phyloP scores from a whole-genome alignment of 2,797 vertebrate species.

The Rhabdomys pumilio region DNA sequence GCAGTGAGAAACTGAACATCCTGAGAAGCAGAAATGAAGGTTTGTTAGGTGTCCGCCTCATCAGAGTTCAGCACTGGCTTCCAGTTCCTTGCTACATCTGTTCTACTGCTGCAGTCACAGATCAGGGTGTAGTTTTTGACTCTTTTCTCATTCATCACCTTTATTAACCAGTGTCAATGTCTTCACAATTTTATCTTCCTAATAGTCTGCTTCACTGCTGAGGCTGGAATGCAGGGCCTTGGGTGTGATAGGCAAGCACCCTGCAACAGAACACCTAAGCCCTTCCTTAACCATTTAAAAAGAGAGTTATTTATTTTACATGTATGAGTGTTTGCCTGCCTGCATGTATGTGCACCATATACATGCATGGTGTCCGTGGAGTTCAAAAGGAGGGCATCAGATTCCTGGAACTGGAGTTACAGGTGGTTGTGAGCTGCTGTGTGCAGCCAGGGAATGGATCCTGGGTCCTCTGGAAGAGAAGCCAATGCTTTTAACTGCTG shows the following conservation, averaged over 20 bases:
- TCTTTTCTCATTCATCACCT: not conserved
- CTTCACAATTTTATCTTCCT: constrained; percentile 30
- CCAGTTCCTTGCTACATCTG: not conserved
- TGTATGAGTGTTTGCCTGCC: not conserved
- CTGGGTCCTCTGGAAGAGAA: not conserved
- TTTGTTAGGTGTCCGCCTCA: not conserved
- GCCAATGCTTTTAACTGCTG: not conserved
- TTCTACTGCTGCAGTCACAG: not conserved
- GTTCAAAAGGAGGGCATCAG: not conserved
- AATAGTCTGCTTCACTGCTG: not conserved
- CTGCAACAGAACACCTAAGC: not conserved
- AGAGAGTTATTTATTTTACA: not conserved
- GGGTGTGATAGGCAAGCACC: not conserved
- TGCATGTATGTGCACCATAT: not conserved
- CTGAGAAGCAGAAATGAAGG: not conserved
- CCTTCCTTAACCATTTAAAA: not conserved
- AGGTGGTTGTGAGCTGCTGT: not conserved
- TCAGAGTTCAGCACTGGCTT: not conserved
- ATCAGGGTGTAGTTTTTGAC: not conserved
- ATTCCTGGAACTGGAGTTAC: not conserved
- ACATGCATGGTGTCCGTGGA: not conserved
- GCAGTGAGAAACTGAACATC: not conserved
- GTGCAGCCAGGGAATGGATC: not conserved
- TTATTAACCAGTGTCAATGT: not conserved
- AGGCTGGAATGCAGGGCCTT: not conserved